Evolutionary conservation across 2,113 vertebrate species (phyloP), one percentile per base, ranked within the genome.

Genomic region (Heliornis fulica): DNA sequence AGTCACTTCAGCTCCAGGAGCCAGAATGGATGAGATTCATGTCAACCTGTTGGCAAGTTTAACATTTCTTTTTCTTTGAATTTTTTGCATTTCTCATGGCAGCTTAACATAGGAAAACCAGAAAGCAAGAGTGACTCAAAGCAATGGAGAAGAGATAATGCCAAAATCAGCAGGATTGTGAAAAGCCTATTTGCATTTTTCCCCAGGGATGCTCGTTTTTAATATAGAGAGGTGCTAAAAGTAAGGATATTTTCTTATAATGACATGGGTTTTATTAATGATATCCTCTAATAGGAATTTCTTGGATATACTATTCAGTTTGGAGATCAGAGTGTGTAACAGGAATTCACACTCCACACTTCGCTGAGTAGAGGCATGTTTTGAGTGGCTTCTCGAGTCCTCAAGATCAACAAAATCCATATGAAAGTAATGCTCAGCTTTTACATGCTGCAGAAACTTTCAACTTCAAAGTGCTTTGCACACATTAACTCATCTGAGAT

Each of bases 401-500:
- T 94, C 64, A 61, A 22, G 77, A 97, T 72, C 83, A 95, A 77
- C 91, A 96, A 94, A 92, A 93, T 92, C 76, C 63, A 22, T 89
- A 74, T 56, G 92, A 91, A 95, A 92, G 90, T 43, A 71, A 90
- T 60, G 65, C 91, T 86, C 92, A 86, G 81, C 68, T 96, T 93
- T 95, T 68, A 75, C 65, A 45, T 1, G 9, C 40, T 93, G 72
- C 65, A 92, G 65, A 83, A 87, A 31, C 48, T 95, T 87, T 93
- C 71, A 72, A 93, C 94, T 90, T 94, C 92, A 94, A 95, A 95
- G 90, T 79, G 46, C 25, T 86, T 86, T 74, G 83, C 41, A 56
- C 93, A 89, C 78, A 96, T 95, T 84, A 94, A 91, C 91, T 96
- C 87, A 94, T 75, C 70, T 71, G 89, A 85, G 93, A 95, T 90